These are phyloP conservation scores for Dasyprocta punctata DNA, from an alignment of 2,113 vertebrate genomes.

Conservation along the genomic window DNA sequence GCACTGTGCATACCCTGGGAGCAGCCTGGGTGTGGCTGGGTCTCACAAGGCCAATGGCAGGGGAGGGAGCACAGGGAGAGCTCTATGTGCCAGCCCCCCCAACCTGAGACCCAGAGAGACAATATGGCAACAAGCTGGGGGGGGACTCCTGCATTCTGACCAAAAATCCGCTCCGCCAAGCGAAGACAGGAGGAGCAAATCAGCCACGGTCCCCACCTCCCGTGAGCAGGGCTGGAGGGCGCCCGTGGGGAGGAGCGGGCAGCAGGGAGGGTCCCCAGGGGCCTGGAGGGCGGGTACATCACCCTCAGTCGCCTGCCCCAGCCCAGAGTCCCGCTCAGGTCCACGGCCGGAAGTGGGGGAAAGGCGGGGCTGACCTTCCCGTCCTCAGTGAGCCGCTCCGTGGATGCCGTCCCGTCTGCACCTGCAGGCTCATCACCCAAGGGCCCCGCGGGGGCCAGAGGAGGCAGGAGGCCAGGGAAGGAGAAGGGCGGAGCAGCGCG, in stretches of 20 bases:
- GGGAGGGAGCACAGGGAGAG: not conserved
- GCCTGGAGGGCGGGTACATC: not conserved
- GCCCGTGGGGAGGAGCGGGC: accelerated
- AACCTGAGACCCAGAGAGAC: not conserved
- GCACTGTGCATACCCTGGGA: not conserved
- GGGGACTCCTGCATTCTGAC: not conserved
- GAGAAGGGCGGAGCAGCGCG: not conserved
- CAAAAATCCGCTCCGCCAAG: accelerated
- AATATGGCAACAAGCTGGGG: accelerated
- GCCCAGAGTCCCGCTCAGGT: not conserved
- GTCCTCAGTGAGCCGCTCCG: not conserved
- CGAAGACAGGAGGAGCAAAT: accelerated
- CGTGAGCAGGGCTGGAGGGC: not conserved
- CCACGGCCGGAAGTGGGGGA: no score
- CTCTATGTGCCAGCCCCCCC: not conserved
- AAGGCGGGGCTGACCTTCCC: not conserved
- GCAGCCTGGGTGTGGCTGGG: not conserved
- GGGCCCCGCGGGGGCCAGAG: not conserved
- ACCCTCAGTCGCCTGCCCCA: not conserved
- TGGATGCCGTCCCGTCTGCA: not conserved
- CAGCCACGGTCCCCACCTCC: accelerated
- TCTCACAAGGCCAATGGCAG: not conserved
- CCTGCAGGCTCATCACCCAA: not conserved
- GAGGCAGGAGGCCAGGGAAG: not conserved
- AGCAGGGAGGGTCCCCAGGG: not conserved